Base-by-base conservation (phyloP, 2,113 vertebrate species). In the Setophaga petechia region DNA sequence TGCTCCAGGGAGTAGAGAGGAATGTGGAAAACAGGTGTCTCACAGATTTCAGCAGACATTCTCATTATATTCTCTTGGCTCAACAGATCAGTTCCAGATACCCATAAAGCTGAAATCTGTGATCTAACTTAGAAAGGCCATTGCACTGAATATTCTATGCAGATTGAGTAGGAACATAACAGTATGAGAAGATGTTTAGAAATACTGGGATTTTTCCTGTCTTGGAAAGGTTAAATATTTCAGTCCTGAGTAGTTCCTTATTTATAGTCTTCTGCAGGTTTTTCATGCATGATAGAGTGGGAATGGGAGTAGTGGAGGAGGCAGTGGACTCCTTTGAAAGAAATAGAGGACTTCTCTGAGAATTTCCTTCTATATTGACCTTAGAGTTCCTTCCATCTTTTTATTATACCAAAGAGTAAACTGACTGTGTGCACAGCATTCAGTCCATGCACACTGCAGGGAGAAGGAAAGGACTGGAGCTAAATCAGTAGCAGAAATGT, bases 21-120 rank as follows among this genome's bases (percentile, higher is more conserved):
- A 96, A 96, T 97, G 95, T 94, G 61, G 91, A 93, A 96, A 95
- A 84, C 92, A 95, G 41, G 83, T 93, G 93, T 96, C 87, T 89
- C 71, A 20, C 95, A 92, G 93, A 92, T 96, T 94, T 95, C 87
- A 95, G 74, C 74, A 95, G 92, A 69, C 52, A 31, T 94, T 90
- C 83, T 84, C 6, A 0, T 82, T 90, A 58, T 74, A 94, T 73
- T 91, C 66, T 78, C 33, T 86, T 85, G 95, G 87, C 55, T 89
- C 83, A 74, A 41, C 47, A 43, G 19, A 51, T 87, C 76, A 93
- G 57, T 92, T 95, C 86, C 72, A 86, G n/a, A 75, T 87, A 47
- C 62, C 55, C 72, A 33, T 72, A 87, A 93, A 94, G 65, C 82
- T 57, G 35, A 71, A 41, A 57, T 59, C 66, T 89, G 43, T 87